Base-by-base conservation (phyloP, 1,140 invertebrate species). In the Ditylenchus dipsaci region DNA sequence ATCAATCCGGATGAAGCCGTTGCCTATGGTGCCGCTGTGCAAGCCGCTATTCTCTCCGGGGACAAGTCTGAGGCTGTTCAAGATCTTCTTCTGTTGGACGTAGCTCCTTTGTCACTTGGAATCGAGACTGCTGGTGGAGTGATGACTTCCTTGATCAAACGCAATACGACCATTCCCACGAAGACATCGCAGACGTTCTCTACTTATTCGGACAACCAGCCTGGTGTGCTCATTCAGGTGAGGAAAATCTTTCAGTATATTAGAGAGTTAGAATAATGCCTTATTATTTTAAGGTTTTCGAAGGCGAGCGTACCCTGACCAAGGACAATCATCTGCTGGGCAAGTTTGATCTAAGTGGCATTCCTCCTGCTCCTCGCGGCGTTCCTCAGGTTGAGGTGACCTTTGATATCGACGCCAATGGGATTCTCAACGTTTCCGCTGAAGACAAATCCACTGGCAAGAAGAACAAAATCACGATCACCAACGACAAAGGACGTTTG, bases 41-140 rank as follows among this genome's bases (percentile, higher is more conserved):
- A 91, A 42, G 87, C 93, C 92, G 0, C 84, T 95, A 75, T 96
- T 92, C 85, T 97, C 66, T 90, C 90, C 78, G 93, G 93, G 65
- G 92, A 95, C 84, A 93, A 93, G 83, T 92, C 90, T 26, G 91
- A 95, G 82, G 23, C 90, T 79, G 91, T 90, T 5, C 90, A 91
- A 76, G 92, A 95, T 84, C 84, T 96, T 67, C 85, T 97, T 30
- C 86, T 97, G 72, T 87, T 97, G 33, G 94, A 97, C 81, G 93
- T 96, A 29, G 90, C 93, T 33, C 93, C 94, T 0, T 84, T 97
- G 74, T 95, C 93, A 11, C 86, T 97, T 78, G 94, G 93, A 88
- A 96, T 96, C 79, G 93, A 95, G 84, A 97, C 93, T n/a, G 93
- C 92, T 75, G 93, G 93, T 60, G 93, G 93, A 81, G 92, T 96